A percentile compares a stretch with the other conserved stretches of the same genome.
phyloP scores from a whole-genome alignment of 2,797 vertebrate species.

The Huso huso region DNA sequence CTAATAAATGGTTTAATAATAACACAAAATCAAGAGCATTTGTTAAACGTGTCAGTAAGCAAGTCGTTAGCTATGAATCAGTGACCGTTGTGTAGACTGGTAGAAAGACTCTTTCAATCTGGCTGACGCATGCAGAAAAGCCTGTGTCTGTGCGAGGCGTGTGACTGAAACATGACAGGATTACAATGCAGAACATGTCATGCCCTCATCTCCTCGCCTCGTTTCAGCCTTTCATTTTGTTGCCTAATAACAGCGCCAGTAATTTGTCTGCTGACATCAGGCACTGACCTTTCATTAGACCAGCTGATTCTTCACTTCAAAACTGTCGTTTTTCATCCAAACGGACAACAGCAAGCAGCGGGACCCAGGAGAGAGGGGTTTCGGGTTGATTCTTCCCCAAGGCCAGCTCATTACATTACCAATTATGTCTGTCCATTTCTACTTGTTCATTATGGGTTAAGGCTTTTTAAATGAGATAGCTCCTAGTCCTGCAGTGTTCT shows the following conservation, averaged over 20 bases:
- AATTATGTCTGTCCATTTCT: no score
- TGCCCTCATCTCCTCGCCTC: slow-evolving; percentile 21
- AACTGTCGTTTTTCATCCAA: slow-evolving; percentile 45
- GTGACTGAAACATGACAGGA: slow-evolving; percentile 40
- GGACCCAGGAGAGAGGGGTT: neutral
- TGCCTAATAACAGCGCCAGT: slow-evolving; percentile 42
- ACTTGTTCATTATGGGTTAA: no score
- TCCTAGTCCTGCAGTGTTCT: no score
- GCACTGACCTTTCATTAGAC: slow-evolving; percentile 54
- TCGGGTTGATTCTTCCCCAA: neutral
- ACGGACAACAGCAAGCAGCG: slow-evolving; percentile 37
- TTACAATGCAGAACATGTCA: slow-evolving; percentile 43
- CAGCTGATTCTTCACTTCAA: slow-evolving; percentile 43
- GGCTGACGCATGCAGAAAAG: slow-evolving; percentile 43
- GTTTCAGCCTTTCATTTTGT: slow-evolving; percentile 28
- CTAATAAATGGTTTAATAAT: no score
- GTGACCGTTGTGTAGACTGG: no score
- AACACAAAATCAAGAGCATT: no score
- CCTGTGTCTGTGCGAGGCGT: slow-evolving; percentile 49
- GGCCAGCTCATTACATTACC: no score
- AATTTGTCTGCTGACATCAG: slow-evolving; percentile 52
- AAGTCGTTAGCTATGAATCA: no score
- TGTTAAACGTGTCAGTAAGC: no score
- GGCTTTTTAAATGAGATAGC: no score
- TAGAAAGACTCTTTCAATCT: no score